Evolutionary conservation across 2,888 invertebrate genomes (phyloP).

Genomic region (Cistogaster globosa): DNA sequence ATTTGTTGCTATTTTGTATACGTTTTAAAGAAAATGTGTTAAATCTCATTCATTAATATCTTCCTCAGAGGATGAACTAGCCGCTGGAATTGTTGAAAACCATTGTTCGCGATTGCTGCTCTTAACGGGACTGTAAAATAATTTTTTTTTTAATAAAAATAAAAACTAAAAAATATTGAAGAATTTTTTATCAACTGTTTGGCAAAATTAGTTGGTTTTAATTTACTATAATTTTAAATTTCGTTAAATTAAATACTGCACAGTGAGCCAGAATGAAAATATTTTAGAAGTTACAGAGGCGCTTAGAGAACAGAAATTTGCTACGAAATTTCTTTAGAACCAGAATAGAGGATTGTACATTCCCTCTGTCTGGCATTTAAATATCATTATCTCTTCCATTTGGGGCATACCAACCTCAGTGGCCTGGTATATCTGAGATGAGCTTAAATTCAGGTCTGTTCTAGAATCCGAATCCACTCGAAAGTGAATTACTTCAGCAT

Average conservation of each 20-base stretch:
- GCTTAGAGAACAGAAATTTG: no score
- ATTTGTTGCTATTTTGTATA: constrained; percentile 39
- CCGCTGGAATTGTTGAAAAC: constrained; percentile 87
- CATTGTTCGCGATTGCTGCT: constrained; percentile 85
- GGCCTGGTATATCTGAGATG: no score
- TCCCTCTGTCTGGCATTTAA: no score
- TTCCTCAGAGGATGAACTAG: constrained; percentile 84
- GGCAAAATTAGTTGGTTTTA: not conserved
- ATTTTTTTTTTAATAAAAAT: constrained; percentile 48
- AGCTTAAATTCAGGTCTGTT: no score
- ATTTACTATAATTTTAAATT: not conserved
- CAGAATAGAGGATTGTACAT: no score
- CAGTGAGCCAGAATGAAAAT: not conserved
- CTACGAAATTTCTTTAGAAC: no score
- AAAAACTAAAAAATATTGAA: constrained; percentile 49
- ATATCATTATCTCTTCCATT: no score
- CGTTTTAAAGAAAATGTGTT: constrained; percentile 82
- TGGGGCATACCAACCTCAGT: no score
- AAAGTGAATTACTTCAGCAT: no score
- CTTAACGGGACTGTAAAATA: constrained; percentile 81
- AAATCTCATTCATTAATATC: constrained; percentile 83
- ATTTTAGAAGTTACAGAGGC: no score
- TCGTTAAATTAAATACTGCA: not conserved
- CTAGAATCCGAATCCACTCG: no score
- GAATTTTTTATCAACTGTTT: not conserved